These are phyloP conservation scores for Pardosa pseudoannulata DNA, from an alignment of 2,888 invertebrate genomes.

Conservation along the genomic window DNA sequence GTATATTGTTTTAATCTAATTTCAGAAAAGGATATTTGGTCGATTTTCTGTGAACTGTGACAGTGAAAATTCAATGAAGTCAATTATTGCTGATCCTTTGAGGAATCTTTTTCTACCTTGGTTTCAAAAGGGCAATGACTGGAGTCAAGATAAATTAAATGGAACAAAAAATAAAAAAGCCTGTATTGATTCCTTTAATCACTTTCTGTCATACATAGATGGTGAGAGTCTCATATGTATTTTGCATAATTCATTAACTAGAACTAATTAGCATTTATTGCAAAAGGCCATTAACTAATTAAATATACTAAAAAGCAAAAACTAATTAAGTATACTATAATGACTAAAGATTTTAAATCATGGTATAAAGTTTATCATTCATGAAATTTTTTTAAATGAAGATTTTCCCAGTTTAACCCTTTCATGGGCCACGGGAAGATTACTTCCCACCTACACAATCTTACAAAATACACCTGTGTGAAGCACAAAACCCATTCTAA, in stretches of 20 bases:
- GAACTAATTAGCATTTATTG: too few species aligned
- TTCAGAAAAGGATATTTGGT: constrained; percentile 17
- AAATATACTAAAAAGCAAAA: too few species aligned
- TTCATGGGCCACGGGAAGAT: too few species aligned
- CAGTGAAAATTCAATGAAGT: constrained; percentile 30
- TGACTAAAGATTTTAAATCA: too few species aligned
- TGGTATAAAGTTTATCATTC: too few species aligned
- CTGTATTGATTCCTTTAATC: constrained; percentile 23
- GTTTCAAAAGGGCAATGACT: constrained; percentile 43
- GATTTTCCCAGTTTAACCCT: too few species aligned
- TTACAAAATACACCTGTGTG: too few species aligned
- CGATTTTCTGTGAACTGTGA: constrained; percentile 32
- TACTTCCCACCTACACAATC: too few species aligned
- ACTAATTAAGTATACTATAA: too few species aligned
- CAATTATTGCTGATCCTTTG: background rate
- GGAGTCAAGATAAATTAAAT: constrained; percentile 34
- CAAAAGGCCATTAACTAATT: too few species aligned
- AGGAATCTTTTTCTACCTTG: constrained; percentile 36
- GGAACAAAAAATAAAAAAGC: constrained; percentile 32
- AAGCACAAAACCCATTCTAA: too few species aligned
- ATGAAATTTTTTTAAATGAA: too few species aligned
- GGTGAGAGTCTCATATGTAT: constrained; percentile 5
- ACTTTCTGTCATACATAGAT: constrained; percentile 44
- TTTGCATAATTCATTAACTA: background rate
- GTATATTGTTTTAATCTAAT: background rate